A percentile compares a stretch with the other conserved stretches of the same genome.
These are phyloP conservation scores for Samia ricini DNA, from an alignment of 1,140 invertebrate species.

Conservation along the genomic window DNA sequence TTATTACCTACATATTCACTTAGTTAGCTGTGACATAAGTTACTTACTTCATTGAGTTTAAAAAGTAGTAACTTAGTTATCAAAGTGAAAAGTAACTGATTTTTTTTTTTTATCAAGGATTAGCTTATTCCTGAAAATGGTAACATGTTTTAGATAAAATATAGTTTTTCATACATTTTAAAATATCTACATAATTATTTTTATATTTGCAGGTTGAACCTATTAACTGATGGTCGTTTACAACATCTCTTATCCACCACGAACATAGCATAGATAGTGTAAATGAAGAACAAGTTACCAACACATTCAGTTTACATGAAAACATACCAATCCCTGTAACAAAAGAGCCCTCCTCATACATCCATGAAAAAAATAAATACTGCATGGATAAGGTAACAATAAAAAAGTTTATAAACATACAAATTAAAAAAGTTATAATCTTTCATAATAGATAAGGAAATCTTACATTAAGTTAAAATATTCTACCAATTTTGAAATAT, in stretches of 20 bases:
- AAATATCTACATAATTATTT: no score
- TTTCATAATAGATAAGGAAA: no score
- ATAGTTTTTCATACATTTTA: no score
- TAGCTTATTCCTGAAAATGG: no score
- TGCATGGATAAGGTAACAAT: constrained; percentile 86
- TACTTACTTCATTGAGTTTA: no score
- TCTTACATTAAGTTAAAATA: not conserved
- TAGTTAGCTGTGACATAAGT: no score
- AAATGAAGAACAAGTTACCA: constrained; percentile 60
- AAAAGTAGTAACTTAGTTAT: no score
- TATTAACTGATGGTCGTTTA: constrained; percentile 83
- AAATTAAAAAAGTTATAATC: not conserved
- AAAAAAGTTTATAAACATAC: not conserved
- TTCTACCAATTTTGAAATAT: not conserved
- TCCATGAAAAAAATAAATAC: constrained; percentile 86
- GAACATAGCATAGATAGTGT: constrained; percentile 75
- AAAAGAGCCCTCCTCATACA: constrained; percentile 80
- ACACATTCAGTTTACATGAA: constrained; percentile 55
- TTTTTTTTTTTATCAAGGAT: no score
- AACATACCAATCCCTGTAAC: constrained; percentile 66
- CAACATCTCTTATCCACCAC: constrained; percentile 83
- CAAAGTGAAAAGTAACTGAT: no score
- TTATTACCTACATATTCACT: no score
- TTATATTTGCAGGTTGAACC: constrained; percentile 74
- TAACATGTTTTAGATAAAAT: no score